Conservation (phyloP, 2,888 invertebrate genomes). For the Cryptosula pallasiana region DNA sequence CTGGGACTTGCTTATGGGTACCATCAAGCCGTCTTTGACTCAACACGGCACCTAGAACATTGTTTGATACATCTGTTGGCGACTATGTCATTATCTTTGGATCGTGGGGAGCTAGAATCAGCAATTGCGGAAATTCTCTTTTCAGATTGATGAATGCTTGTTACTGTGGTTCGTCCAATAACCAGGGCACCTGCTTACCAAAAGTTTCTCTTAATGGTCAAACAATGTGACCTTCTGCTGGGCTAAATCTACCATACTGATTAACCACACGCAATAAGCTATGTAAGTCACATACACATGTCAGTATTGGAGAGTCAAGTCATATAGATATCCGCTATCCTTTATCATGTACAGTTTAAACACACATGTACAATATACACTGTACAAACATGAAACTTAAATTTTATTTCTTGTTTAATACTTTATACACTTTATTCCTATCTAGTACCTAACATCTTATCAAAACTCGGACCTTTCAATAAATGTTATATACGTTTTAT, state of each 20-base stretch:
- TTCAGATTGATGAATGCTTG: neutral
- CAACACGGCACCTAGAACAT: neutral
- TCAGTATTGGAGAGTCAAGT: neutral
- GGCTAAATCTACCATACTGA: too few species aligned
- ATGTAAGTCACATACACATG: too few species aligned
- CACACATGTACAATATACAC: too few species aligned
- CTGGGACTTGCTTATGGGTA: neutral
- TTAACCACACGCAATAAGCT: too few species aligned
- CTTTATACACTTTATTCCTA: too few species aligned
- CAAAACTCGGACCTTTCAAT: too few species aligned
- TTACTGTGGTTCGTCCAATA: slow-evolving; percentile 9
- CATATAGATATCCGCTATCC: neutral
- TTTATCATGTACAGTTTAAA: too few species aligned
- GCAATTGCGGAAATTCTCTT: neutral
- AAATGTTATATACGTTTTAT: too few species aligned
- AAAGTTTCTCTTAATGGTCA: slow-evolving; percentile 18
- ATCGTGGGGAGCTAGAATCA: neutral
- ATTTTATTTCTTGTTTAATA: too few species aligned
- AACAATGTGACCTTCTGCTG: slow-evolving; percentile 1
- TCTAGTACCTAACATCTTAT: too few species aligned
- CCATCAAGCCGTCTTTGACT: neutral
- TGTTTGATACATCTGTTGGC: neutral
- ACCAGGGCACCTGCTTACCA: neutral
- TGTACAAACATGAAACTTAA: too few species aligned
- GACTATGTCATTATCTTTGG: neutral